Evolutionary conservation across 2,113 vertebrate genomes (phyloP).

Genomic region (Pagrus major): DNA sequence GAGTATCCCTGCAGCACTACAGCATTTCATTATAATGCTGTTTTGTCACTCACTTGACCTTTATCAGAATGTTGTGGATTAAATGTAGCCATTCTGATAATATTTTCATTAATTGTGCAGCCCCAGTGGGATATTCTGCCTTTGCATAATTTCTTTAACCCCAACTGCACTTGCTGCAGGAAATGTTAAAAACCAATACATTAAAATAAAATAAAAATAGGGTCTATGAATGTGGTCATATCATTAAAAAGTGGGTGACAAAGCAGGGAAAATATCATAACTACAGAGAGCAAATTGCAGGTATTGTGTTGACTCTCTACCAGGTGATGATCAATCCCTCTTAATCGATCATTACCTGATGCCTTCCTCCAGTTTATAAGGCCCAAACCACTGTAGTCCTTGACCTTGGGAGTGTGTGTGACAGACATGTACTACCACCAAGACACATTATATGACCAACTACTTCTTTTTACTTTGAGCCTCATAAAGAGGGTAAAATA

Average conservation of each 20-base stretch:
- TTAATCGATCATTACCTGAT: constrained; percentile 8
- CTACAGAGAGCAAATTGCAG: not conserved
- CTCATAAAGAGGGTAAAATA: not conserved
- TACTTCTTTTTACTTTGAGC: not conserved
- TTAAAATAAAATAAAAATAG: not conserved
- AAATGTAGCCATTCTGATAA: no score
- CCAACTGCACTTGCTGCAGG: not conserved
- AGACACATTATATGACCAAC: not conserved
- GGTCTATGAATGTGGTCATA: not conserved
- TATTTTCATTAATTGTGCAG: no score
- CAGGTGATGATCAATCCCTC: not conserved
- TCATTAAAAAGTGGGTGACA: not conserved
- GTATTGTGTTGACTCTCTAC: not conserved
- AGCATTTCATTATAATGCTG: no score
- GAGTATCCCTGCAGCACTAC: no score
- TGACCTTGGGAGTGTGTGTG: not conserved
- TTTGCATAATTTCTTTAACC: not conserved
- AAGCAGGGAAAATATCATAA: not conserved
- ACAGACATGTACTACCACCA: no score
- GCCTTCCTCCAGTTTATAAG: not conserved
- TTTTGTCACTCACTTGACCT: no score
- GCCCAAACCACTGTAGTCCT: not conserved
- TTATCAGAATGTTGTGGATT: no score
- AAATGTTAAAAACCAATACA: not conserved
- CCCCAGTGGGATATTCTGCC: not conserved